Evolutionary conservation across 2,113 vertebrate genomes (phyloP).

Genomic region (Cynoglossus semilaevis): DNA sequence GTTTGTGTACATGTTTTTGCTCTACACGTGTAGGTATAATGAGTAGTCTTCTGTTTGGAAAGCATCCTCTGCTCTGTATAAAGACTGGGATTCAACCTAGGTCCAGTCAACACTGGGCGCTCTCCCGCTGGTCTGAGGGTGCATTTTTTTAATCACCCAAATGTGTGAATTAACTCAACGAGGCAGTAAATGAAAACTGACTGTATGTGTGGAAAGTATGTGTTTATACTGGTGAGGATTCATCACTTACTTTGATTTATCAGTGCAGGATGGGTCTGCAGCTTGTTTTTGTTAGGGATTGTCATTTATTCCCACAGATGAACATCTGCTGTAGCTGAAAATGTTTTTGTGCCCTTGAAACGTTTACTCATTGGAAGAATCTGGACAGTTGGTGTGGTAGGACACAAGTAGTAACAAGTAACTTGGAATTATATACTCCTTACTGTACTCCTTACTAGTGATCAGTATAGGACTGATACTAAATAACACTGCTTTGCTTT

Average conservation of each 20-base stretch:
- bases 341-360: slow-evolving; percentile 1
- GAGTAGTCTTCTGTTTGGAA: too few relatives aligned
- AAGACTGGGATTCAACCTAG: slow-evolving; percentile 6
- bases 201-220: slow-evolving; percentile 18
- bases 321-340: neutral
- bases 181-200: slow-evolving; percentile 15
- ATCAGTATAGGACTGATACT: too few relatives aligned
- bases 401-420: too few relatives aligned
- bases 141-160: slow-evolving; percentile 17
- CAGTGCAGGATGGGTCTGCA: neutral
- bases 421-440: too few relatives aligned
- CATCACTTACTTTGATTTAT: neutral
- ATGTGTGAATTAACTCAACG: slow-evolving; percentile 18
- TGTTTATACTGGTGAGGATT: slow-evolving; percentile 1
- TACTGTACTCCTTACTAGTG: too few relatives aligned
- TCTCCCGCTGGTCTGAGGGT: neutral
- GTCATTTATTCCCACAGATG: neutral
- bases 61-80: neutral
- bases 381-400: neutral
- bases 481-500: too few relatives aligned
- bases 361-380: neutral
- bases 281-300: slow-evolving; percentile 2
- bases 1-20: slow-evolving; percentile 1
- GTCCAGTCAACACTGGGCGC: neutral
- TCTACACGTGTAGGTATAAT: neutral